Percentiles rank a stretch among this genome's conserved stretches.
Conservation (phyloP, 2,888 invertebrate genomes). For the Thelaira solivaga region DNA sequence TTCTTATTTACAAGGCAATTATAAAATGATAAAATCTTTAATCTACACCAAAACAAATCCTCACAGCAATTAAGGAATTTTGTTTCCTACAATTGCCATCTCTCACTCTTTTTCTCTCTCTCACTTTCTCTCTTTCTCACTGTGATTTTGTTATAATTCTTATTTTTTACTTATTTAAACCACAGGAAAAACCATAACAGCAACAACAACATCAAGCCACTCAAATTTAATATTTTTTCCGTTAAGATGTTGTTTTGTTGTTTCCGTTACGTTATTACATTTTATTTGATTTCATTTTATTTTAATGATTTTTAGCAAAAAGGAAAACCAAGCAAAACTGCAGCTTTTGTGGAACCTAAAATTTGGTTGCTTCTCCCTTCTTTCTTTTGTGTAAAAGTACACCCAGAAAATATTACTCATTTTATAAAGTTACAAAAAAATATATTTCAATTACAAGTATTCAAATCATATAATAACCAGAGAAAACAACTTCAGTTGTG, state of each 20-base stretch:
- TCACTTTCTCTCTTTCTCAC: no score
- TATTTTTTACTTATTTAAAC: conserved; percentile 4
- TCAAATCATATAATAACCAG: no score
- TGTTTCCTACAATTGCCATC: no score
- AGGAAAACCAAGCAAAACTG: conserved; percentile 26
- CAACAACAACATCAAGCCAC: conserved; percentile 11
- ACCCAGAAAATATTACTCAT: no score
- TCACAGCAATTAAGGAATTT: conserved; percentile 35
- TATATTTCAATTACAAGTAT: no score
- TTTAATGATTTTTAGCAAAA: conserved; percentile 29
- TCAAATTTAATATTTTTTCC: conserved; percentile 29
- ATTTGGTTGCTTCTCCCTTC: neutral
- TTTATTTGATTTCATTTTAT: conserved; percentile 22
- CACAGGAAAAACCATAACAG: no score
- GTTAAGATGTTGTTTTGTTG: conserved; percentile 14
- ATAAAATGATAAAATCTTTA: conserved; percentile 35
- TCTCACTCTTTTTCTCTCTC: no score
- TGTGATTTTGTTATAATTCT: no score
- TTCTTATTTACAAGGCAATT: conserved; percentile 52
- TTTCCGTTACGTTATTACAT: conserved; percentile 3
- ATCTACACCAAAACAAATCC: neutral
- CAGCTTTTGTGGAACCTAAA: conserved; percentile 6
- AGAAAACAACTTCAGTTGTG: no score
- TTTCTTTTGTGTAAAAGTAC: neutral
- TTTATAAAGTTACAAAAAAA: no score